phyloP scores from a whole-genome alignment of 2,797 vertebrate species.

The Coregonus suidteri region DNA sequence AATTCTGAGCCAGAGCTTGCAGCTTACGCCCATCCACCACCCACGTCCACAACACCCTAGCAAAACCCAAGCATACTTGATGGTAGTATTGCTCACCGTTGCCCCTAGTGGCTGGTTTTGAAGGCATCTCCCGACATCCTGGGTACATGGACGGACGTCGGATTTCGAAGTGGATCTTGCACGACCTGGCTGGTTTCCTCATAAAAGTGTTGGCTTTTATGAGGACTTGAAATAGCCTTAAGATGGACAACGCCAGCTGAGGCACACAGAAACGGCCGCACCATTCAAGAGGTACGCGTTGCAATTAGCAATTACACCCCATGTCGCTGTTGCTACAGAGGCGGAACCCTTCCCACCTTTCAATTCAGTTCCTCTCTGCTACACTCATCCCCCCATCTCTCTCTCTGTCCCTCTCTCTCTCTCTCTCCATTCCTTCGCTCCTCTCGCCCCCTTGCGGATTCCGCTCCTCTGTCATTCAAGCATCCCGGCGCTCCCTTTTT shows the following conservation, averaged over 20 bases:
- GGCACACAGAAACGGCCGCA: conserved; percentile 43
- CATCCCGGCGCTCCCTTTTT: not conserved
- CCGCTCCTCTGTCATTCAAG: not conserved
- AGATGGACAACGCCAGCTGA: conserved; percentile 68
- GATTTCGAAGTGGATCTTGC: too few species aligned
- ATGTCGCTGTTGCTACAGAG: conserved; percentile 10
- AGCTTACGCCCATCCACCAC: too few species aligned
- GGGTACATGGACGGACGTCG: too few species aligned
- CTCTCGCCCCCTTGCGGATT: not conserved
- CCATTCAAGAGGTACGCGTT: conserved; percentile 24
- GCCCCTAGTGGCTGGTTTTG: too few species aligned
- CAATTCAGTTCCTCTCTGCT: conserved; percentile 6
- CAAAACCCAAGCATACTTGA: too few species aligned
- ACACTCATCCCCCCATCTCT: conserved; percentile 27
- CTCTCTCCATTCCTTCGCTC: not conserved
- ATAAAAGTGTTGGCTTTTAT: conserved; percentile 56
- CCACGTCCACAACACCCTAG: too few species aligned
- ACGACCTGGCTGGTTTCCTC: too few species aligned
- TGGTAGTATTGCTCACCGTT: too few species aligned
- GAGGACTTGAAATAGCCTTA: conserved; percentile 66
- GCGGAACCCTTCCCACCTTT: not conserved
- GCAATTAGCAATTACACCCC: conserved; percentile 68
- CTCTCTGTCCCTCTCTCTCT: conserved; percentile 55
- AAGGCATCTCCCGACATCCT: too few species aligned
- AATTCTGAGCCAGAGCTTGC: too few species aligned